Evolutionary conservation across 2,797 vertebrate genomes (phyloP).

Genomic region (Eulemur rubriventer): DNA sequence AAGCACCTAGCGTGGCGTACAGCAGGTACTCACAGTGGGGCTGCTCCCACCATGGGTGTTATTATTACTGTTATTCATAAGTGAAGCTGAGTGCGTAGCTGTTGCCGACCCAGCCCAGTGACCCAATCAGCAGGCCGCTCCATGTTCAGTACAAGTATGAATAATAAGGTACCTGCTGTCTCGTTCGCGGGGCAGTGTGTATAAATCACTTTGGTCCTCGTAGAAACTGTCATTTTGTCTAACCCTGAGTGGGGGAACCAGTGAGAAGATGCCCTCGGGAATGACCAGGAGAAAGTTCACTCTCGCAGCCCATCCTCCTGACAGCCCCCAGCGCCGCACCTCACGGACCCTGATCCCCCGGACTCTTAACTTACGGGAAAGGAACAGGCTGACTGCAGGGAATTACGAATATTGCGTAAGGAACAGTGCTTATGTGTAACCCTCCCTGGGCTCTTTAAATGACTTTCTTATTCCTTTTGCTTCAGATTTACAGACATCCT

Average conservation of each 20-base stretch:
- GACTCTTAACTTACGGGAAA: not conserved
- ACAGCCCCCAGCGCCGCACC: not conserved
- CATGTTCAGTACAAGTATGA: not conserved
- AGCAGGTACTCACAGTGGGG: not conserved
- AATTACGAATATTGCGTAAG: not conserved
- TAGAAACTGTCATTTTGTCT: not conserved
- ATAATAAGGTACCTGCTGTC: not conserved
- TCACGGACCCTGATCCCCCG: not conserved
- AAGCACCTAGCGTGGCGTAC: not conserved
- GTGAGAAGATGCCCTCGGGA: not conserved
- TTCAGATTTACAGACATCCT: slow-evolving; percentile 12
- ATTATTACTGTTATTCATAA: not conserved
- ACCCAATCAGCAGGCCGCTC: not conserved
- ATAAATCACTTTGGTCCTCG: not conserved
- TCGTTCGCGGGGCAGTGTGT: not conserved
- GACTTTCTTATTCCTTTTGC: not conserved
- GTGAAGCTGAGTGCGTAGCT: not conserved
- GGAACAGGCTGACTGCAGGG: not conserved
- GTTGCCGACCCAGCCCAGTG: not conserved
- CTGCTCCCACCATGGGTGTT: not conserved
- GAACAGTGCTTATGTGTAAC: not conserved
- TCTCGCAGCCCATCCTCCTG: not conserved
- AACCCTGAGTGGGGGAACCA: not conserved
- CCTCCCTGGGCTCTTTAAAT: not conserved
- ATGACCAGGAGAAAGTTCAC: not conserved